Evolutionary conservation across 2,797 vertebrate genomes (phyloP).

Genomic region (Crenuchus spilurus): DNA sequence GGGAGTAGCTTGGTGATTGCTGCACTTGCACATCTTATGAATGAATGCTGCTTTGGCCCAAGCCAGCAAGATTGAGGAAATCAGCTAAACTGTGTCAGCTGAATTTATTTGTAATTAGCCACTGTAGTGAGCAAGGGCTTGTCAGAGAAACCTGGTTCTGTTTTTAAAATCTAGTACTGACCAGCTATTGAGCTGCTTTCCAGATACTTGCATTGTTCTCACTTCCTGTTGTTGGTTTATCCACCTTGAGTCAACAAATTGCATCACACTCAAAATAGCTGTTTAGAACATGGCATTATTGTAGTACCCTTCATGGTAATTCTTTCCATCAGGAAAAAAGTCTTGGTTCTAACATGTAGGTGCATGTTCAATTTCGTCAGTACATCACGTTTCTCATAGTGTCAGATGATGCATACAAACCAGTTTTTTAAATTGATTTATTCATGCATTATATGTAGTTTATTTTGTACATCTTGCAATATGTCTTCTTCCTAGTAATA

Average conservation of each 20-base stretch:
- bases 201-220: not conserved
- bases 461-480: too few species aligned
- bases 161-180: not conserved
- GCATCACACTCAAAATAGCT: not conserved
- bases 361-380: too few species aligned
- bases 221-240: not conserved
- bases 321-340: not conserved
- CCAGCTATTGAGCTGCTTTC: not conserved
- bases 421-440: too few species aligned
- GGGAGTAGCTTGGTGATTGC: not conserved
- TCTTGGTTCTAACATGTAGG: too few species aligned
- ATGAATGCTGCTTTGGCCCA: not conserved
- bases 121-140: not conserved
- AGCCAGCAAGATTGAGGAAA: not conserved
- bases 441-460: too few species aligned
- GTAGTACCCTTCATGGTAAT: not conserved
- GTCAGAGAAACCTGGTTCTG: not conserved
- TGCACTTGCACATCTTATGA: not conserved
- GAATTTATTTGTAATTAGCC: not conserved
- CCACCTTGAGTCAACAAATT: not conserved
- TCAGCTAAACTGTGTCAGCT: not conserved
- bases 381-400: too few species aligned
- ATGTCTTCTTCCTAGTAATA: too few species aligned
- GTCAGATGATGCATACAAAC: too few species aligned
- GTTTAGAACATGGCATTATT: not conserved